Evolutionary conservation across 2,797 vertebrate genomes (phyloP).

Genomic region (Leuciscus waleckii): DNA sequence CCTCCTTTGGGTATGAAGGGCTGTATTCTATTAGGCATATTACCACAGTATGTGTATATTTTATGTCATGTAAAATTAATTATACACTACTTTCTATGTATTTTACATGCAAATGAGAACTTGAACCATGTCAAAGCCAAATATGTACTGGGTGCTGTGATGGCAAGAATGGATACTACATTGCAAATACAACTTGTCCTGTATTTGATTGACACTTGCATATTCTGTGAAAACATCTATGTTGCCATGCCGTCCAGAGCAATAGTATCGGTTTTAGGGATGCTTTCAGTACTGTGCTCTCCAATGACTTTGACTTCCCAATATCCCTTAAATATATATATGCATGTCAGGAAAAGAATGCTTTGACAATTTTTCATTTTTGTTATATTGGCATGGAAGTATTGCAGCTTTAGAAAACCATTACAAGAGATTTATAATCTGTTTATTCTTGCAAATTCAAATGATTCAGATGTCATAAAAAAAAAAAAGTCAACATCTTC

Average conservation of each 20-base stretch:
- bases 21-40: slow-evolving; percentile 22
- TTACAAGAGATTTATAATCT: neutral
- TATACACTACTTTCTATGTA: slow-evolving; percentile 43
- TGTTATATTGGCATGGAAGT: slow-evolving; percentile 27
- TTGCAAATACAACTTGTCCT: slow-evolving; percentile 10
- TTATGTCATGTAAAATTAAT: slow-evolving; percentile 29
- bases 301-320: slow-evolving; percentile 36
- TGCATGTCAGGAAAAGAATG: slow-evolving; percentile 44
- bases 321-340: slow-evolving; percentile 20
- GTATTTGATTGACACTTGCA: slow-evolving; percentile 19
- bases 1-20: slow-evolving; percentile 29
- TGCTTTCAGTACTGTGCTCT: slow-evolving; percentile 39
- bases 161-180: slow-evolving; percentile 27
- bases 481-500: neutral
- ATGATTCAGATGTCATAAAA: neutral
- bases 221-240: slow-evolving; percentile 27
- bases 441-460: slow-evolving; percentile 20
- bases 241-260: slow-evolving; percentile 12
- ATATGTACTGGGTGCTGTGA: slow-evolving; percentile 40
- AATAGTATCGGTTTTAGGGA: slow-evolving; percentile 26
- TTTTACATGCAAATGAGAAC: neutral
- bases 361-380: slow-evolving; percentile 19
- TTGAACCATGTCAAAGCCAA: slow-evolving; percentile 40
- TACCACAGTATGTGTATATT: slow-evolving; percentile 39
- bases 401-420: neutral